phyloP scores from a whole-genome alignment of 2,113 vertebrate genomes.

The Zosterops pallidus region DNA sequence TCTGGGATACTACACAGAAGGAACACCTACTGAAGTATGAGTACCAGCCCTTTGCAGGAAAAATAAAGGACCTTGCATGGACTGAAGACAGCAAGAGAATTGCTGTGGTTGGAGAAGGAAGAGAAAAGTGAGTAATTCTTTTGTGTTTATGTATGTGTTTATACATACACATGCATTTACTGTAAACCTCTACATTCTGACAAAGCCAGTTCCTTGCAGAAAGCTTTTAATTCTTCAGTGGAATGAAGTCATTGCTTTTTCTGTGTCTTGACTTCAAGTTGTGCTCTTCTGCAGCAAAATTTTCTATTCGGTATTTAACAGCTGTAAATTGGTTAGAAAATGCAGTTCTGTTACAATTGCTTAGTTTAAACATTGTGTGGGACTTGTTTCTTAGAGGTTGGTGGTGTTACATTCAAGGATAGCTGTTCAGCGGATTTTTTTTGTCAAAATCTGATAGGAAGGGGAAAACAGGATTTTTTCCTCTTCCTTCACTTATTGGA shows the following conservation, averaged over 20 bases:
- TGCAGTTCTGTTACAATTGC: background rate
- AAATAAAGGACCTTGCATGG: constrained; percentile 94
- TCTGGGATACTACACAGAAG: constrained; percentile 99
- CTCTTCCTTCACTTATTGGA: background rate
- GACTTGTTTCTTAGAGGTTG: background rate
- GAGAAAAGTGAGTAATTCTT: constrained; percentile 87
- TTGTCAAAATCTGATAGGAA: background rate
- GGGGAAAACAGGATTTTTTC: background rate
- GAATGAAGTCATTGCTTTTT: background rate
- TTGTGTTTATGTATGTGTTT: background rate
- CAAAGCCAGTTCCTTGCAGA: background rate
- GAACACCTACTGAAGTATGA: constrained; percentile 96
- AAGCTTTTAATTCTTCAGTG: background rate
- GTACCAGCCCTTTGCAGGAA: constrained; percentile 90
- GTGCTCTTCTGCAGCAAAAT: background rate
- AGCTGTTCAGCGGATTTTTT: background rate
- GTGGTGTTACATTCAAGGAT: background rate
- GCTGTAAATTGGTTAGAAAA: background rate
- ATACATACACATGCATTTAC: background rate
- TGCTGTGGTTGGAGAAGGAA: constrained; percentile 91
- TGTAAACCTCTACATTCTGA: background rate
- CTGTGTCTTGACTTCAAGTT: background rate
- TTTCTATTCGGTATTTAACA: background rate
- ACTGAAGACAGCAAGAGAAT: constrained; percentile 95
- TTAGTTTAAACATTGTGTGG: background rate